These are phyloP conservation scores for Tupiocoris notatus DNA, from an alignment of 2,888 invertebrate species.

Conservation along the genomic window DNA sequence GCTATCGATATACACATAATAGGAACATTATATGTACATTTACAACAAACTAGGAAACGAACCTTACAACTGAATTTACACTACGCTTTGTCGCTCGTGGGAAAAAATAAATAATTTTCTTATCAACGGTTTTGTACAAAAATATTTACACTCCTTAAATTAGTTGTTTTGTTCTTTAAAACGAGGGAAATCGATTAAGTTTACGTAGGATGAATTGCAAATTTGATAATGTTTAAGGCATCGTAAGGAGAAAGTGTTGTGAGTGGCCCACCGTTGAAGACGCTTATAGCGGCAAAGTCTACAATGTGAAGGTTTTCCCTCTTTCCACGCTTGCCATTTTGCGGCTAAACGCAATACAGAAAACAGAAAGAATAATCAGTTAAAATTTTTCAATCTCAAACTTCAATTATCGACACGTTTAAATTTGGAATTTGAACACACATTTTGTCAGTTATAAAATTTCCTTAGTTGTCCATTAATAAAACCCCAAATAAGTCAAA, in stretches of 20 bases:
- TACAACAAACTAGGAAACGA: conserved; percentile 12
- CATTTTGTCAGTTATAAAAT: no score
- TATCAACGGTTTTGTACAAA: neutral
- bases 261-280: neutral
- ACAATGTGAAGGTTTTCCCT: no score
- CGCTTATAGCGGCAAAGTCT: no score
- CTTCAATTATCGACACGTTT: no score
- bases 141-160: neutral
- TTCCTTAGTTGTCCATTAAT: neutral
- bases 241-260: neutral
- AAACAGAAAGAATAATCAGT: no score
- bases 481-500: no score
- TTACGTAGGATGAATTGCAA: neutral
- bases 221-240: neutral
- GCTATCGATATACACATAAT: neutral
- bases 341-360: no score
- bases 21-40: conserved; percentile 28
- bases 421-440: no score
- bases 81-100: neutral
- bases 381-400: no score
- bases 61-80: neutral
- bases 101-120: conserved; percentile 15
- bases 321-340: no score
- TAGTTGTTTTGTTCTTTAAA: neutral
- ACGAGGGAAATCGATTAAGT: neutral